Conservation (phyloP, 2,113 vertebrate genomes). For the Pelmatolapia mariae region DNA sequence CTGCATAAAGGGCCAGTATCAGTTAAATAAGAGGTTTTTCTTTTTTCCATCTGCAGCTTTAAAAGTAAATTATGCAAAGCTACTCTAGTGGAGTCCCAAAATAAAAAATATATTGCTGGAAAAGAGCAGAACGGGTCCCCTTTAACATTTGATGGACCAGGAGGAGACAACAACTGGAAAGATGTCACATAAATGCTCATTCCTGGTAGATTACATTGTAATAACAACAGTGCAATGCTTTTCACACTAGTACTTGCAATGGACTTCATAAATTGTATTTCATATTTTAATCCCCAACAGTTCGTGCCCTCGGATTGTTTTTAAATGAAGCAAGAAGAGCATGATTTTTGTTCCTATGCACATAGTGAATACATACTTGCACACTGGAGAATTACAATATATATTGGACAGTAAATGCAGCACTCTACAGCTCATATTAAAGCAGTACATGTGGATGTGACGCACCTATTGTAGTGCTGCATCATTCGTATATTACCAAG, state of each 20-base stretch:
- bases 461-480: neutral
- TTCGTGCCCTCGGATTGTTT: neutral
- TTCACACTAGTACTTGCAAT: neutral
- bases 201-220: neutral
- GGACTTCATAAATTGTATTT: neutral
- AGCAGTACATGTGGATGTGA: neutral
- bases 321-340: neutral
- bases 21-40: neutral
- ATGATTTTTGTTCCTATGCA: neutral
- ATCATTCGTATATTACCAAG: neutral
- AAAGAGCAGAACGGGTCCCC: neutral
- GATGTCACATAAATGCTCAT: neutral
- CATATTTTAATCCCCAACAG: neutral
- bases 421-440: neutral
- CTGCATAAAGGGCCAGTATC: neutral
- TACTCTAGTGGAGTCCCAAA: neutral
- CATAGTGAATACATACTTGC: neutral
- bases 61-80: neutral
- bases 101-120: neutral
- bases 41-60: neutral
- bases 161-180: neutral
- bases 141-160: neutral
- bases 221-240: neutral
- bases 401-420: neutral
- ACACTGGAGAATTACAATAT: neutral